Conservation (phyloP, 1,140 invertebrate genomes). For the Procambarus clarkii region DNA sequence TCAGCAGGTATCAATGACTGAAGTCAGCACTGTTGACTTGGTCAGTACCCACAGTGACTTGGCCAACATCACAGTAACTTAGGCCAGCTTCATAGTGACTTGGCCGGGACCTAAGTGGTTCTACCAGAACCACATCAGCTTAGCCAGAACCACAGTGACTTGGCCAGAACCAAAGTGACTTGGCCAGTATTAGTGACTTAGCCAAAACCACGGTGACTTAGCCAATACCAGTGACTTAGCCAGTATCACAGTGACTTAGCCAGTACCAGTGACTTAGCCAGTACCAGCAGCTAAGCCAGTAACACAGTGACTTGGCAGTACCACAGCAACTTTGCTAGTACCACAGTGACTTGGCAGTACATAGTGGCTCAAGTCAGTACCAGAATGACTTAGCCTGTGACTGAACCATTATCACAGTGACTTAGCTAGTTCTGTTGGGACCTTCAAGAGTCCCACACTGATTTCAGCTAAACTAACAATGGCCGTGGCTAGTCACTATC, state of each 20-base stretch:
- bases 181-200: constrained; percentile 2
- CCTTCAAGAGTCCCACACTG: neutral
- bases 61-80: constrained; percentile 18
- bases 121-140: neutral
- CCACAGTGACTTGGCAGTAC: constrained; percentile 15
- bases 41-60: constrained; percentile 8
- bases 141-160: neutral
- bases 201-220: neutral
- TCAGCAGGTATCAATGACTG: neutral
- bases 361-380: neutral
- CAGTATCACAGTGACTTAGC: constrained; percentile 6
- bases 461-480: neutral
- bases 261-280: constrained; percentile 23
- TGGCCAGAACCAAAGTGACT: neutral
- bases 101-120: neutral
- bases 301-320: constrained; percentile 5
- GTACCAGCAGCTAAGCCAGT: neutral
- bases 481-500: constrained; percentile 85
- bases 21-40: neutral
- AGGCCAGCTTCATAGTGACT: constrained; percentile 9
- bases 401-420: constrained; percentile 25
- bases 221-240: neutral
- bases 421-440: constrained; percentile 4
- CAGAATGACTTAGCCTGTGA: constrained; percentile 9
- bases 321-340: neutral